phyloP scores from a whole-genome alignment of 2,113 vertebrate genomes.

The Falco punctatus region DNA sequence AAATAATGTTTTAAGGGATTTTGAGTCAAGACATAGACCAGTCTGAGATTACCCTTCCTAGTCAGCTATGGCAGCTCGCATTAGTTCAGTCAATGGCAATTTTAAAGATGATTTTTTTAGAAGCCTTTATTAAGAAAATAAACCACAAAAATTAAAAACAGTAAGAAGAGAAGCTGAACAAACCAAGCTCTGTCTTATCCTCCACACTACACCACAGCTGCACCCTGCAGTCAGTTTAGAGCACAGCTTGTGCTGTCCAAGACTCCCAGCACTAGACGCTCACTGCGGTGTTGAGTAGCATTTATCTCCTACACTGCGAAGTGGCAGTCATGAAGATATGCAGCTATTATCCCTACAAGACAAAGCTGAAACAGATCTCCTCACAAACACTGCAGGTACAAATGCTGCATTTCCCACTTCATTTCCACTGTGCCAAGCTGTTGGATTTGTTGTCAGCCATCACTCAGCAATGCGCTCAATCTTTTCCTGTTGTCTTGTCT shows the following conservation, averaged over 20 bases:
- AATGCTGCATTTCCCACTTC: neutral
- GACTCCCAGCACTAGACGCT: neutral
- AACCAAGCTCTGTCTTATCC: neutral
- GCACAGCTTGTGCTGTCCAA: neutral
- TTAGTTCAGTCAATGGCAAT: neutral
- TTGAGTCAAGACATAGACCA: neutral
- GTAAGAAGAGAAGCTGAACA: neutral
- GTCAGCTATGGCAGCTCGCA: neutral
- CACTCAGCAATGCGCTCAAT: neutral
- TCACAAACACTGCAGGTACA: neutral
- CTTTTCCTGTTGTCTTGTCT: neutral
- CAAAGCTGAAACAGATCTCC: neutral
- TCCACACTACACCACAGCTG: neutral
- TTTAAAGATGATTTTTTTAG: neutral
- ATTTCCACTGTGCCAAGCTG: neutral
- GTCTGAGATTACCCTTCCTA: neutral
- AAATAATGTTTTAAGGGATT: slow-evolving; percentile 3
- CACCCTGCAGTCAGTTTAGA: neutral
- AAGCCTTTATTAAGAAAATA: neutral
- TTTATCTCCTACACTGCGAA: neutral
- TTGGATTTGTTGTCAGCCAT: neutral
- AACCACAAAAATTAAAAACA: neutral
- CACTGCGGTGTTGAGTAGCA: neutral
- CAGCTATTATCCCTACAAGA: neutral
- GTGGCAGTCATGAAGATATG: neutral